Base-by-base conservation (phyloP, 2,888 invertebrate genomes). In the Drosophila subquinaria region DNA sequence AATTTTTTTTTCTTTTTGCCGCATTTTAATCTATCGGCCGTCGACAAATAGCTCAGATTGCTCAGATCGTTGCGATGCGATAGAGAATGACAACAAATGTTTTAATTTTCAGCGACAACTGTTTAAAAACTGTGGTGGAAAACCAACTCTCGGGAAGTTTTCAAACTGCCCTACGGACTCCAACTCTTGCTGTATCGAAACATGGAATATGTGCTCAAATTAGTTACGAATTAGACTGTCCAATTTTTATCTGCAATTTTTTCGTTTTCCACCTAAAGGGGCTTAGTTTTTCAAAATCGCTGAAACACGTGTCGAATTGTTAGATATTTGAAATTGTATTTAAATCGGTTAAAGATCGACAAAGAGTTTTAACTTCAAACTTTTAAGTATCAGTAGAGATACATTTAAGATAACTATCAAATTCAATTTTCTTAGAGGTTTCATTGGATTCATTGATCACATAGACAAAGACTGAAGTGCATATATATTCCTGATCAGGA, bases 61-160 rank as follows among this genome's bases (percentile, higher is more conserved):
- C 50, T 57, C 47, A 59, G 60, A 64, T 59, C 50, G 43, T 40
- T 38, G n/a, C 38, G 43, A 35, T 52, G 52, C 66, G 85, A 88
- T 82, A 72, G 85, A 87, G 85, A 79, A 74, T 88, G 85, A 74
- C 88, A 88, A 85, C 84, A 84, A 84, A 84, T 84, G 84, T 82
- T 88, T 84, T 81, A 64, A 87, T 87, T 84, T 87, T 65, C 65
- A 69, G 55, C 60, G 47, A 27, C 51, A 55, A 57, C 35, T 63
- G 48, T 47, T 42, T 57, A 20, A 23, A 48, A 13, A 8, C 8
- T 27, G n/a, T 17, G 6, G n/a, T 17, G 43, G 20, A 17, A 57
- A 47, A 56, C 36, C 6, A 2, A 20, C 20, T 45, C 15, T 6
- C 45, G 4, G 20, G 8, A 45, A 42, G 20, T 43, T 55, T 55